Evolutionary conservation across 92 coral and sea anemone species (phyloP).

Genomic region (Desmophyllum pertusum): DNA sequence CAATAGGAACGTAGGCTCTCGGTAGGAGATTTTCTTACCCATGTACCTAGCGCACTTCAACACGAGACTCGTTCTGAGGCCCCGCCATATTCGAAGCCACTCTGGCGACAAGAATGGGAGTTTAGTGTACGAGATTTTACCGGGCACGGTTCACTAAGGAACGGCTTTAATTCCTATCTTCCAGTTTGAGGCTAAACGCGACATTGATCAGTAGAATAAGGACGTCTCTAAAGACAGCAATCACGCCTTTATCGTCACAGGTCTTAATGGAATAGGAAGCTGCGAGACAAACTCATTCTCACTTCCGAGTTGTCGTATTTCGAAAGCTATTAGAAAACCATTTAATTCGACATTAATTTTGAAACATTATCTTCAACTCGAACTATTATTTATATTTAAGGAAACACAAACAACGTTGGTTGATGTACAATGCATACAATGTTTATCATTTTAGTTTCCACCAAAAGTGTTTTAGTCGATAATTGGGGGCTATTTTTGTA

Average conservation of each 20-base stretch:
- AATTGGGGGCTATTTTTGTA: neutral
- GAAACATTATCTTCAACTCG: constrained; percentile 27
- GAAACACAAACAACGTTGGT: constrained; percentile 20
- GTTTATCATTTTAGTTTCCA: neutral
- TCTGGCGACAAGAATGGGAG: neutral
- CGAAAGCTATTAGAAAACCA: constrained; percentile 26
- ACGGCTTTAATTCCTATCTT: too few species aligned
- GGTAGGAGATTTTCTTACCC: neutral
- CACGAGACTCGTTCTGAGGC: neutral
- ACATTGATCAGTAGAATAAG: too few species aligned
- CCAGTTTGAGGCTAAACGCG: too few species aligned
- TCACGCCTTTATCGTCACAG: neutral
- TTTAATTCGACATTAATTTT: constrained; percentile 30
- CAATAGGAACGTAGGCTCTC: neutral
- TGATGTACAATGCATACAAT: neutral
- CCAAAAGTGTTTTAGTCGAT: neutral
- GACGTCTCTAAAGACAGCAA: neutral
- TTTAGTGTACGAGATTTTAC: neutral
- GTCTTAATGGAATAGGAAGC: constrained; percentile 23
- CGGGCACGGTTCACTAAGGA: neutral
- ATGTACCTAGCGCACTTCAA: neutral
- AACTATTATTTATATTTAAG: constrained; percentile 22
- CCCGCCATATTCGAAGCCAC: neutral
- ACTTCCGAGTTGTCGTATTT: constrained; percentile 31
- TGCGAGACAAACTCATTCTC: neutral